Evolutionary conservation across 1,140 invertebrate genomes (phyloP).

Genomic region (Drusus annulatus): DNA sequence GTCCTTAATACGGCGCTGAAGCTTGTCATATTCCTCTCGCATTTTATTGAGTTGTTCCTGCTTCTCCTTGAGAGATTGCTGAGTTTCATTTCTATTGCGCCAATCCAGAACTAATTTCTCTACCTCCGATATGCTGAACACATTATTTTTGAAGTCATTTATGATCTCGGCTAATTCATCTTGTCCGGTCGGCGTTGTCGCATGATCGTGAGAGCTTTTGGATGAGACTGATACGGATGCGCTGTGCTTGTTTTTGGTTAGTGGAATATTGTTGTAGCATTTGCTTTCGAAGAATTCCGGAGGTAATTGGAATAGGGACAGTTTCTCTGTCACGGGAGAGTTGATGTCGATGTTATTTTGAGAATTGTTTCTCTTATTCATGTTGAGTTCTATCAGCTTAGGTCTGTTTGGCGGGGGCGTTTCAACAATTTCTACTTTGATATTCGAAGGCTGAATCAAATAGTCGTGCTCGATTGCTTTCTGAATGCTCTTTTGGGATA

Average conservation of each 20-base stretch:
- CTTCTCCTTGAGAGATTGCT: constrained; percentile 88
- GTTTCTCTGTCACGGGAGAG: constrained; percentile 65
- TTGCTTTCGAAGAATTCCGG: constrained; percentile 46
- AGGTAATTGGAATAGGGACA: constrained; percentile 64
- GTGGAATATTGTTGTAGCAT: constrained; percentile 28
- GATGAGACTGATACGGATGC: constrained; percentile 23
- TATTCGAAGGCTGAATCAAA: constrained; percentile 74
- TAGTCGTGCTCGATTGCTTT: constrained; percentile 73
- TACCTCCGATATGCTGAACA: constrained; percentile 86
- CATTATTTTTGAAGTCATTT: constrained; percentile 91
- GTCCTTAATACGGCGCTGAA: constrained; percentile 83
- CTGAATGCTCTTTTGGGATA: constrained; percentile 64
- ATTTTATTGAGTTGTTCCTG: constrained; percentile 85
- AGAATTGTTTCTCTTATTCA: constrained; percentile 2
- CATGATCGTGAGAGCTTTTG: constrained; percentile 47
- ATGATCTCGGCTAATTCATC: constrained; percentile 90
- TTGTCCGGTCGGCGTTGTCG: constrained; percentile 68
- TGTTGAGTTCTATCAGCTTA: constrained; percentile 60
- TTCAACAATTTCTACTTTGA: constrained; percentile 68
- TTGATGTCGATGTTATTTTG: not conserved
- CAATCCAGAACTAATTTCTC: constrained; percentile 88
- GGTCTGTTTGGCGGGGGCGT: constrained; percentile 67
- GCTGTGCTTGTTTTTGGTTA: constrained; percentile 38
- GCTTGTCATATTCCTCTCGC: constrained; percentile 85
- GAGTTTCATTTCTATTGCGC: constrained; percentile 88